These are phyloP conservation scores for Myripristis murdjan DNA, from an alignment of 2,797 vertebrate species.

Conservation along the genomic window DNA sequence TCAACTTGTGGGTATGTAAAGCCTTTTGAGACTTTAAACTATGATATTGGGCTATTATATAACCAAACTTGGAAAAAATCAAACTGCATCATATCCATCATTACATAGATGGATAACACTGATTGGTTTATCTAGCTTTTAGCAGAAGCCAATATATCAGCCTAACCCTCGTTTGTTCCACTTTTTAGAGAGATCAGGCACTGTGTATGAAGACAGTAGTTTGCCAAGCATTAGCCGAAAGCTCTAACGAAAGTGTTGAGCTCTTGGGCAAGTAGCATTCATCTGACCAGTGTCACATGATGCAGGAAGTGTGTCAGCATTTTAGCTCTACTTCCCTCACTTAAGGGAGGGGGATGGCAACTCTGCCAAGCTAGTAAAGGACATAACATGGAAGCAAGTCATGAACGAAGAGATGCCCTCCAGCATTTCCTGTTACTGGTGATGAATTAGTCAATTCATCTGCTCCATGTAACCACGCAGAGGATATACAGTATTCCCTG, in stretches of 20 bases:
- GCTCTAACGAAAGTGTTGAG: constrained; percentile 61
- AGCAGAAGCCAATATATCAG: too few species aligned
- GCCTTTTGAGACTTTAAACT: too few species aligned
- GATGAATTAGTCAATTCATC: constrained; percentile 34
- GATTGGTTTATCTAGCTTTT: too few species aligned
- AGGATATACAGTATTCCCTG: background rate
- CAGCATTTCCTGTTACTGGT: constrained; percentile 30
- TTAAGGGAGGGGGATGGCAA: constrained; percentile 54
- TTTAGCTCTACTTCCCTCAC: constrained; percentile 75
- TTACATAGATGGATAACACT: too few species aligned
- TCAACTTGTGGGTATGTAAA: too few species aligned
- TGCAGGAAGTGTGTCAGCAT: constrained; percentile 84
- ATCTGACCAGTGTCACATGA: constrained; percentile 83
- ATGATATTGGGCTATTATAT: too few species aligned
- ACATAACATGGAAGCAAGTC: constrained; percentile 60
- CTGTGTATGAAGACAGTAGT: constrained; percentile 29
- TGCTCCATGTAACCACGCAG: constrained; percentile 6
- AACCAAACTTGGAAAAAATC: too few species aligned
- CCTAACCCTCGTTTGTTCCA: constrained; percentile 3
- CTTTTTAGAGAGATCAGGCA: constrained; percentile 29
- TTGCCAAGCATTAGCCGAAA: constrained; percentile 27
- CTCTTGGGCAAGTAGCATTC: constrained; percentile 71
- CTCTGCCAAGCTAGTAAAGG: constrained; percentile 52
- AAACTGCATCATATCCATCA: too few species aligned
- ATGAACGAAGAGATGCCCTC: constrained; percentile 45